Evolutionary conservation across 2,888 invertebrate species (phyloP).

Genomic region (Rhimphoctona megacephalus): DNA sequence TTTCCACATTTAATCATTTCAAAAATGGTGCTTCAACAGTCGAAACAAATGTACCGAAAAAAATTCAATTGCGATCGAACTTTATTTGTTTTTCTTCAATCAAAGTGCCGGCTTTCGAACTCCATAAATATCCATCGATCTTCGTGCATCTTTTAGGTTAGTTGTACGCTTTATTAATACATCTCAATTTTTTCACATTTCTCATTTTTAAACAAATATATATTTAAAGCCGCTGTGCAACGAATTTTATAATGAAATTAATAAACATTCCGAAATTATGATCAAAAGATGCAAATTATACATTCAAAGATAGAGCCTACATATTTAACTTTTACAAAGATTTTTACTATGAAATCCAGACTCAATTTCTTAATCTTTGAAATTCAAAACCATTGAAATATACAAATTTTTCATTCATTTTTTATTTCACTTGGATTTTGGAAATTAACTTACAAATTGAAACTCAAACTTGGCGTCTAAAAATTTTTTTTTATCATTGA

Average conservation of each 20-base stretch:
- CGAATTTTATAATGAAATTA: not conserved
- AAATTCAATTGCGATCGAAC: not conserved
- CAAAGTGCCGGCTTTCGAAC: not conserved
- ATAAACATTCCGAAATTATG: not conserved
- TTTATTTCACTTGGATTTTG: too few species aligned
- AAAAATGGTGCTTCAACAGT: not conserved
- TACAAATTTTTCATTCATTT: too few species aligned
- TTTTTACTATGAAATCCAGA: not conserved
- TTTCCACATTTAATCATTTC: not conserved
- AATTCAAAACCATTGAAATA: not conserved
- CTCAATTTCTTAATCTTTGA: not conserved
- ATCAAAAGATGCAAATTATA: too few species aligned
- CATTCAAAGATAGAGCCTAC: too few species aligned
- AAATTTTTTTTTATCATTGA: too few species aligned
- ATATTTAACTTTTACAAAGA: too few species aligned
- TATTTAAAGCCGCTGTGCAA: not conserved
- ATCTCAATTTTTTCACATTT: not conserved
- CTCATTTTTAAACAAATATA: not conserved
- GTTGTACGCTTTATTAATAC: not conserved
- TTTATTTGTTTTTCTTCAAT: conserved; percentile 12
- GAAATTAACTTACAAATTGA: too few species aligned
- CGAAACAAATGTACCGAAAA: not conserved
- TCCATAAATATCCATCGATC: not conserved
- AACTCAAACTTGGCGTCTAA: too few species aligned
- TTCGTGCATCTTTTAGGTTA: conserved; percentile 24